Percentiles rank a stretch among this genome's conserved stretches.
Conservation (phyloP, 2,888 invertebrate genomes). For the Diaprepes abbreviatus region DNA sequence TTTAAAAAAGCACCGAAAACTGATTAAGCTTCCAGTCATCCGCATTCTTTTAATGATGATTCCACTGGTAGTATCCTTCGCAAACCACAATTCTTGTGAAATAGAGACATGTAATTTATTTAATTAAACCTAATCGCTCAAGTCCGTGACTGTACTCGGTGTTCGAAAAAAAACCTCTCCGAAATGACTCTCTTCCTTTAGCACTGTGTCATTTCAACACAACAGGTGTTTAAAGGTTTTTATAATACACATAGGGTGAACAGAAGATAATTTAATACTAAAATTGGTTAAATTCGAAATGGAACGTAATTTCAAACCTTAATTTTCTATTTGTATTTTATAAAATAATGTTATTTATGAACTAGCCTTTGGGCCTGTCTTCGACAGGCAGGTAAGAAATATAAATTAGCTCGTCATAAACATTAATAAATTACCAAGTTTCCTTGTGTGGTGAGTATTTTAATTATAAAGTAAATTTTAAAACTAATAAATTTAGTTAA, state of each 20-base stretch:
- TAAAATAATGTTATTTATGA: not conserved
- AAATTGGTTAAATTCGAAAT: not conserved
- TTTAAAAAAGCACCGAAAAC: slow-evolving; percentile 33
- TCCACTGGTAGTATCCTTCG: slow-evolving; percentile 57
- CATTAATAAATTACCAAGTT: too few relatives aligned
- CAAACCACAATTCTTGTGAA: slow-evolving; percentile 64
- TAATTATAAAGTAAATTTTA: not conserved
- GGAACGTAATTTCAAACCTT: not conserved
- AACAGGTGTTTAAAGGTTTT: slow-evolving; percentile 61
- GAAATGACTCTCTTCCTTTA: slow-evolving; percentile 66
- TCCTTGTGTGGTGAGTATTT: not conserved
- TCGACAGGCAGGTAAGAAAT: too few relatives aligned
- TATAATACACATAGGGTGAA: slow-evolving; percentile 28
- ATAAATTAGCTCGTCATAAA: too few relatives aligned
- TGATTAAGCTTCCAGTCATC: slow-evolving; percentile 41
- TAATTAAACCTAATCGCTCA: slow-evolving; percentile 67
- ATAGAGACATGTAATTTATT: slow-evolving; percentile 67
- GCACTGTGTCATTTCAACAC: slow-evolving; percentile 65
- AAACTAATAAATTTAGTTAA: too few relatives aligned
- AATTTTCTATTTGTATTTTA: not conserved
- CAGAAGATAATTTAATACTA: slow-evolving; percentile 46
- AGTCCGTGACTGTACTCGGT: slow-evolving; percentile 65
- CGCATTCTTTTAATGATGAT: slow-evolving; percentile 52
- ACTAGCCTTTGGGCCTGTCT: too few relatives aligned
- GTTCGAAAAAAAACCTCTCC: slow-evolving; percentile 61